Conservation (phyloP, 1,140 invertebrate species). For the Diabrotica virgifera region DNA sequence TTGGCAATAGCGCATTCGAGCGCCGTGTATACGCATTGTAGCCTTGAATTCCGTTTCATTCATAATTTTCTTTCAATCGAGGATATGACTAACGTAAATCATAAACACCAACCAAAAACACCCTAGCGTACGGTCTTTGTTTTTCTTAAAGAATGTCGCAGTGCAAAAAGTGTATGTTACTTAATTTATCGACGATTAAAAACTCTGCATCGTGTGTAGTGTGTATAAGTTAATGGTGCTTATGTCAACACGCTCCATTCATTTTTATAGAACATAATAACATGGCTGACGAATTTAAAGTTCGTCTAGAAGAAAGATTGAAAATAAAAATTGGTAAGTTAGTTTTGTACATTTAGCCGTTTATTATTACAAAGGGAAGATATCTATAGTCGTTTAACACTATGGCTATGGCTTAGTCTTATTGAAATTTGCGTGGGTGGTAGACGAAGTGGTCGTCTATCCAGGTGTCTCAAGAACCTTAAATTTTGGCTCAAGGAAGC, state of each 20-base stretch:
- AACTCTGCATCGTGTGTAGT: background rate
- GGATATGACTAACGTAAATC: constrained; percentile 7
- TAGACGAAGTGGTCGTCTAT: background rate
- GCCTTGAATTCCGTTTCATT: constrained; percentile 18
- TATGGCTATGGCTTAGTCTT: background rate
- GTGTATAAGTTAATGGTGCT: constrained; percentile 5
- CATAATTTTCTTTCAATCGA: constrained; percentile 14
- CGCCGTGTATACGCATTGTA: constrained; percentile 17
- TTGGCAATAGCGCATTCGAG: background rate
- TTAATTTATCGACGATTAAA: background rate
- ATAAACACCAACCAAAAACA: constrained; percentile 16
- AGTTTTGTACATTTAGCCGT: background rate
- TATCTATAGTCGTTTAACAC: no score
- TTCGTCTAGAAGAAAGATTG: constrained; percentile 80
- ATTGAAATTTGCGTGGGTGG: background rate
- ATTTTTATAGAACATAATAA: constrained; percentile 60
- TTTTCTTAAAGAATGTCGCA: background rate
- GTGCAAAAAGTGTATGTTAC: background rate
- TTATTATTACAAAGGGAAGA: no score
- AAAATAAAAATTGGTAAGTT: constrained; percentile 83
- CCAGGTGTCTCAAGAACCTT: background rate
- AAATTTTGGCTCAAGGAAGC: background rate
- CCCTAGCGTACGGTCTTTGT: constrained; percentile 8
- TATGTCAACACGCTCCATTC: constrained; percentile 31
- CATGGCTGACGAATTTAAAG: constrained; percentile 79